phyloP scores from a whole-genome alignment of 2,797 vertebrate genomes.

The Sebastes jordani region DNA sequence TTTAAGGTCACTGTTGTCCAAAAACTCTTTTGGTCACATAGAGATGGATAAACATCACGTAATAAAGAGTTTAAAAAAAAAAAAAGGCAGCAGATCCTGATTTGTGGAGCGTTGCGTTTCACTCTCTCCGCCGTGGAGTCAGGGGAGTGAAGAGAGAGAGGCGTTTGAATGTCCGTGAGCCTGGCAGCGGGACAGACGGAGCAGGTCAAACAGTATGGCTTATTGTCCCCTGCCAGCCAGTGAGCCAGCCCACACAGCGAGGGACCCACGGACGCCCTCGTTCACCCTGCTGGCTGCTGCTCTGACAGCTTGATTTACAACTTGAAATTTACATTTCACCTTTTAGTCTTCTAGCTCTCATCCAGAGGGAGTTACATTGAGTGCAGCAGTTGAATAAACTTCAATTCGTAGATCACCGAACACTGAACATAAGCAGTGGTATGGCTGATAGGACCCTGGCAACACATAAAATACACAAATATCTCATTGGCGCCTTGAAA shows the following conservation, averaged over 20 bases:
- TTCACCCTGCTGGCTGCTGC: constrained; percentile 66
- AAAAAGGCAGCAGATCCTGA: constrained; percentile 8
- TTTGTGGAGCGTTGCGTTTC: constrained; percentile 10
- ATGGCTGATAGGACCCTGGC: background rate
- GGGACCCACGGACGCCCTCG: constrained; percentile 58
- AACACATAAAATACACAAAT: constrained; percentile 4
- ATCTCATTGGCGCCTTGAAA: background rate
- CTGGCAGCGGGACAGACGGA: constrained; percentile 57
- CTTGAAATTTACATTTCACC: constrained; percentile 34
- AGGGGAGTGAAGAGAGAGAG: constrained; percentile 30
- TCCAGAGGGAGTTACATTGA: background rate
- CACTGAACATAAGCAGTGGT: background rate
- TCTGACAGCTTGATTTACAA: constrained; percentile 69
- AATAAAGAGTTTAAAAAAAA: background rate
- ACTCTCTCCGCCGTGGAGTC: constrained; percentile 24
- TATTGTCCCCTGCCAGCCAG: constrained; percentile 71
- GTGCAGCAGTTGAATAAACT: background rate
- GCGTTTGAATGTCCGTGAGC: constrained; percentile 52
- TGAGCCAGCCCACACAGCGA: constrained; percentile 67
- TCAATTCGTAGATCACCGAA: background rate
- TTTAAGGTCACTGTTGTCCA: background rate
- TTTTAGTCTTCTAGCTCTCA: constrained; percentile 15
- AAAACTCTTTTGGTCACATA: background rate
- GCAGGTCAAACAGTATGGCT: constrained; percentile 73
- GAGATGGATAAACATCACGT: background rate